Evolutionary conservation across 1,140 invertebrate genomes (phyloP).

Genomic region (Tyrophagus putrescentiae): DNA sequence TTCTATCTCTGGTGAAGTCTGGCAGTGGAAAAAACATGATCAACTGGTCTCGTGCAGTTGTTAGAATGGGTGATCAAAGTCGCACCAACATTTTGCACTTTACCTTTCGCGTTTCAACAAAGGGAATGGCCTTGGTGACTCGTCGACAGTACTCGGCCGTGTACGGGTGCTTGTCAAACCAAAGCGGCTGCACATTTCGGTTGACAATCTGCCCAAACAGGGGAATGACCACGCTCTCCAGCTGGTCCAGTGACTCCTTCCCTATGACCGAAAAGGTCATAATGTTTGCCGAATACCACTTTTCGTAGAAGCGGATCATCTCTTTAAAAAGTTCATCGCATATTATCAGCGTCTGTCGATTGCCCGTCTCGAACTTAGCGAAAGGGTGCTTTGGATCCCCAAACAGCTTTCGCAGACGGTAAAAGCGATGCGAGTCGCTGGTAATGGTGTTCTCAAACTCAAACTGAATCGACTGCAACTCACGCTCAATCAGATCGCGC

Average conservation of each 20-base stretch:
- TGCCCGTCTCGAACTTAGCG: conserved; percentile 83
- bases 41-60: no score
- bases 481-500: conserved; percentile 31
- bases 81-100: no score
- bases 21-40: not conserved
- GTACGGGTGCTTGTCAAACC: conserved; percentile 67
- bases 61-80: no score
- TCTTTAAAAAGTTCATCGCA: conserved; percentile 64
- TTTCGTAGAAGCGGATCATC: conserved; percentile 71
- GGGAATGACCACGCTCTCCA: conserved; percentile 59
- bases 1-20: not conserved
- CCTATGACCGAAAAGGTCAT: conserved; percentile 78
- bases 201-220: conserved; percentile 65
- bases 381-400: conserved; percentile 60
- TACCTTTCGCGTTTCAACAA: not conserved
- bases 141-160: conserved; percentile 41
- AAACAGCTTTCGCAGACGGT: conserved; percentile 69
- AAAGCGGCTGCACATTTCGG: conserved; percentile 51
- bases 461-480: conserved; percentile 73
- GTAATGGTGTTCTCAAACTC: conserved; percentile 88
- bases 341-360: conserved; percentile 60
- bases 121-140: not conserved
- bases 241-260: conserved; percentile 73
- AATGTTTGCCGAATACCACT: conserved; percentile 84
- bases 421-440: conserved; percentile 67